Evolutionary conservation across 2,888 invertebrate genomes (phyloP).

Genomic region (Xanthia togata): DNA sequence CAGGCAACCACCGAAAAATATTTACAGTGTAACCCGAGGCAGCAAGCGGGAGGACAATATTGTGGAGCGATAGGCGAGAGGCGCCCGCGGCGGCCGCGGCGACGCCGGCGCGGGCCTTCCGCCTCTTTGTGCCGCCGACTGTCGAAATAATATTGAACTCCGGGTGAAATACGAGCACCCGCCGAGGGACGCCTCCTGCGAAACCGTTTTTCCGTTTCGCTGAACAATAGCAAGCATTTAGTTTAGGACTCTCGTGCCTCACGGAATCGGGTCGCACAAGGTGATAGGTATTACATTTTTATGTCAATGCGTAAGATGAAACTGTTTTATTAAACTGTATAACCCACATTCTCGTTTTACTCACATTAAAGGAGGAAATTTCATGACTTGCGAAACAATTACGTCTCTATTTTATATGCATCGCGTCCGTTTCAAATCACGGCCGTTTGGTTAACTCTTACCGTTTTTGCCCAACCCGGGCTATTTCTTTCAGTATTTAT

Average conservation of each 20-base stretch:
- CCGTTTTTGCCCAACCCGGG: slow-evolving; percentile 76
- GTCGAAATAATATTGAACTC: slow-evolving; percentile 90
- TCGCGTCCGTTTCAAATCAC: slow-evolving; percentile 74
- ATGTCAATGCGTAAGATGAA: slow-evolving; percentile 56
- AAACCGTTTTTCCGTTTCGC: slow-evolving; percentile 87
- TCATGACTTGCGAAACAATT: slow-evolving; percentile 70
- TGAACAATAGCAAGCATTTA: slow-evolving; percentile 86
- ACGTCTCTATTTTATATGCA: slow-evolving; percentile 72
- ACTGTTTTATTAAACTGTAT: slow-evolving; percentile 45
- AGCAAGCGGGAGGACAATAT: slow-evolving; percentile 87
- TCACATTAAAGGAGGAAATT: slow-evolving; percentile 63
- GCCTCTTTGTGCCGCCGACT: slow-evolving; percentile 85
- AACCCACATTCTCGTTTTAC: slow-evolving; percentile 51
- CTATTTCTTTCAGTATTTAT: slow-evolving; percentile 83
- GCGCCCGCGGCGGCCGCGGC: slow-evolving; percentile 81
- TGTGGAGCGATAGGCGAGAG: slow-evolving; percentile 84
- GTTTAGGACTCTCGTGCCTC: slow-evolving; percentile 81
- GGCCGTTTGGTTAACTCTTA: slow-evolving; percentile 74
- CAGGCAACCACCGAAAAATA: slow-evolving; percentile 89
- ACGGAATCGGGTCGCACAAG: slow-evolving; percentile 72
- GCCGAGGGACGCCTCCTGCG: slow-evolving; percentile 84
- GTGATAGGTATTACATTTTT: slow-evolving; percentile 65
- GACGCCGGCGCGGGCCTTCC: slow-evolving; percentile 83
- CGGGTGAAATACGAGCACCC: slow-evolving; percentile 88
- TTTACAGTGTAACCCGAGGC: slow-evolving; percentile 89